A percentile compares a stretch with the other conserved stretches of the same genome.
Evolutionary conservation across 2,113 vertebrate genomes (phyloP).

Genomic region (Podarcis cretensis): DNA sequence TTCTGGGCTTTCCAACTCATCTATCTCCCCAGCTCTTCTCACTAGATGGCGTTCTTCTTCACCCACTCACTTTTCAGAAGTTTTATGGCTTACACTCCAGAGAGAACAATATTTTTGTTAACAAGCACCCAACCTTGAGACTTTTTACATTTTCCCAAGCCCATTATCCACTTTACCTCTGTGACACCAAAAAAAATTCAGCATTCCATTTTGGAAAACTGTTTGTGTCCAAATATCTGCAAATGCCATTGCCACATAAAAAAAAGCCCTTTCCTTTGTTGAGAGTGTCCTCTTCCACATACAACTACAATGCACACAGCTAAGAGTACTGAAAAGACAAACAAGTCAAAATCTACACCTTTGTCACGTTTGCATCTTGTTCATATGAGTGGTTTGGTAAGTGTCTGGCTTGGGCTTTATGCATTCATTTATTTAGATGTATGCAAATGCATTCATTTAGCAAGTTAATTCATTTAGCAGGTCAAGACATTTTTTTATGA

Average conservation of each 20-base stretch:
- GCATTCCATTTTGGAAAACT: neutral
- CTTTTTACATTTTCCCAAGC: neutral
- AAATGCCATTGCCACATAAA: neutral
- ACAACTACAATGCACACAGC: neutral
- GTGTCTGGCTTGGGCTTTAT: slow-evolving; percentile 31
- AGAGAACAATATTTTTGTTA: neutral
- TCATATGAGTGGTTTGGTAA: slow-evolving; percentile 19
- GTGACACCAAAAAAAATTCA: too few species aligned
- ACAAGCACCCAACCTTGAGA: neutral
- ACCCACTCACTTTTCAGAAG: neutral
- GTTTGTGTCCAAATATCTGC: neutral
- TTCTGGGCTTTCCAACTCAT: neutral
- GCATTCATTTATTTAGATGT: slow-evolving; percentile 61
- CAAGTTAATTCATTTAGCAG: slow-evolving; percentile 67
- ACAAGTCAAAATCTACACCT: slow-evolving; percentile 3
- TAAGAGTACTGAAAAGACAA: slow-evolving; percentile 6
- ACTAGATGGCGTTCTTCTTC: neutral
- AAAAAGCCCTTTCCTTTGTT: neutral
- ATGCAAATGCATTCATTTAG: slow-evolving; percentile 69
- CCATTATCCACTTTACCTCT: neutral
- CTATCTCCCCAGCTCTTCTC: neutral
- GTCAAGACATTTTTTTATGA: slow-evolving; percentile 48
- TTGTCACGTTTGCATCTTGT: neutral
- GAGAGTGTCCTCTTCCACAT: neutral
- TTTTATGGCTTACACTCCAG: neutral